Evolutionary conservation across 2,888 invertebrate genomes (phyloP), one percentile per base, ranked within the genome.

Genomic region (Cactoblastis cactorum): DNA sequence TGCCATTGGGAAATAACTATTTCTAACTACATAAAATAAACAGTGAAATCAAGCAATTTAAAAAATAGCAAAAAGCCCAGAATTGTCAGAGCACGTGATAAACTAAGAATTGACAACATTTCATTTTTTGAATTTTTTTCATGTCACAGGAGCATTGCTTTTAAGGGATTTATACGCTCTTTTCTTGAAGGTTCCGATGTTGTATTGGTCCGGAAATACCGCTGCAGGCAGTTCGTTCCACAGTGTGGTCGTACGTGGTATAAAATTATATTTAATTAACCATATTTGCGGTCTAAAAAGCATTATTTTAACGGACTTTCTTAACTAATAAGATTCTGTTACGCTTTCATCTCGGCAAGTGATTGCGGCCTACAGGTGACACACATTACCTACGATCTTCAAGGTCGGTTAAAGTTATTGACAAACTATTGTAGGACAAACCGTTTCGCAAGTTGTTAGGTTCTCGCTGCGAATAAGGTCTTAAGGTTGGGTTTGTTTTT

Each of bases 401-500:
- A 41, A 41, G 41, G 41, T 41, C 41, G 24, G 41, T 24, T 41
- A 38, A 37, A 41, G n/a, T 19, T 18, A 45, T 33, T 45, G 45
- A 45, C 33, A 34, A 45, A 47, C 19, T 17, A 14, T 47, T 35
- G 46, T 47, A 47, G 46, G 46, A 47, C 46, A 47, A 19, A 9
- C 9, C 19, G 9, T 45, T 33, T 45, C 45, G 45, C 45, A 45
- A 45, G 33, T 45, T n/a, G 14, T 8, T n/a, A 8, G n/a, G 4
- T 11, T 17, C 18, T 37, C 11, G 37, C 11, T 11, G 37, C 5
- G n/a, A 38, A 38, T 38, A n/a, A 38, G 38, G n/a, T n/a, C n/a
- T 37, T 17, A 37, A 17, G 14, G 22, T 37, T 37, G 15, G 37
- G 11, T n/a, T n/a, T n/a, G n/a, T n/a, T n/a, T n/a, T n/a, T n/a